Conservation (phyloP, 2,888 invertebrate species). For the Hartigia nigra region DNA sequence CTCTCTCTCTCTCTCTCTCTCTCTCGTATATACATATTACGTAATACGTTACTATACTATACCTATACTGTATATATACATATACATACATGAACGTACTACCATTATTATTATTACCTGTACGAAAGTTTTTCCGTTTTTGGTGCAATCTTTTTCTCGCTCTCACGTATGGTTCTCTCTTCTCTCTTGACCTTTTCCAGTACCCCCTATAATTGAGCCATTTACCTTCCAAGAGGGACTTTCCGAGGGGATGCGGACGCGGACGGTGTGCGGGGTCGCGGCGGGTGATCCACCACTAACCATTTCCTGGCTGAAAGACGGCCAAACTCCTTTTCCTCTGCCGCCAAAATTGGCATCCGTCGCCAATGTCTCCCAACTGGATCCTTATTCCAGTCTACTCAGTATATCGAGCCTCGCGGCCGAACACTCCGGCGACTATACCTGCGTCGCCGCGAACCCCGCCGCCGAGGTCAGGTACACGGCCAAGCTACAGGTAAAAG, state of each 20-base stretch:
- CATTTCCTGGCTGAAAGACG: conserved; percentile 87
- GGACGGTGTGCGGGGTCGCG: conserved; percentile 84
- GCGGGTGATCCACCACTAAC: conserved; percentile 83
- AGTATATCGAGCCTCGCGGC: conserved; percentile 82
- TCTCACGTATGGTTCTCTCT: conserved; percentile 72
- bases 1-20: conserved; percentile 53
- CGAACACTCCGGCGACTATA: conserved; percentile 81
- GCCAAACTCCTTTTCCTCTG: conserved; percentile 71
- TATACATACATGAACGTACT: conserved; percentile 34
- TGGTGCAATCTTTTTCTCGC: conserved; percentile 69
- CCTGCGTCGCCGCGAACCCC: conserved; percentile 82
- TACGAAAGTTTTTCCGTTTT: conserved; percentile 61
- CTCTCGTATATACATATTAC: conserved; percentile 44
- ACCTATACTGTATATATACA: conserved; percentile 41
- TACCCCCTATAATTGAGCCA: conserved; percentile 88
- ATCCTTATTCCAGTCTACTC: conserved; percentile 81
- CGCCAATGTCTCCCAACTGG: conserved; percentile 78
- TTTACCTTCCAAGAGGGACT: conserved; percentile 86
- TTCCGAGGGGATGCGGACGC: conserved; percentile 84
- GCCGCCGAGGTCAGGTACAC: conserved; percentile 84
- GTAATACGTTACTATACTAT: conserved; percentile 60
- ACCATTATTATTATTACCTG: conserved; percentile 42
- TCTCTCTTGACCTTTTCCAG: conserved; percentile 72
- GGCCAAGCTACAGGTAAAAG: conserved; percentile 84
- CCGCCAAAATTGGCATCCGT: conserved; percentile 72